Evolutionary conservation across 2,888 invertebrate species (phyloP), one percentile per base, ranked within the genome.

Genomic region (Isoperla grammatica): DNA sequence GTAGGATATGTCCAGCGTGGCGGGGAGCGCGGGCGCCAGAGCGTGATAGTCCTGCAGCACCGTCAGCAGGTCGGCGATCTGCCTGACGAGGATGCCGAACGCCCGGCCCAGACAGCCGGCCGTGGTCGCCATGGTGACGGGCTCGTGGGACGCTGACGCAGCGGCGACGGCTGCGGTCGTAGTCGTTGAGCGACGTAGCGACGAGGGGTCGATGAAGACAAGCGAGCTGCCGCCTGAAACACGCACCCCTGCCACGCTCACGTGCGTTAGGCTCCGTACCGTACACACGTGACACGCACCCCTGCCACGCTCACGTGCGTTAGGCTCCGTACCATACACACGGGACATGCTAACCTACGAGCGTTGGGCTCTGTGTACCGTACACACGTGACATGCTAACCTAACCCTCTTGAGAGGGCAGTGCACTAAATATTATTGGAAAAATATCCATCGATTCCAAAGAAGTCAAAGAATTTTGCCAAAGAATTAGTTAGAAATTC

Each of bases 201-300:
- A 89, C 64, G 91, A 85, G 6, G 95, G 94, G 77, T 97, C 96
- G 68, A 97, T 95, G 77, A 96, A 96, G 63, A 96, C 95, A 61
- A 96, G 80, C 70, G 91, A 92, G 57, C 89, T 90, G 55, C 90
- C 88, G 67, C 91, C 88, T 1, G 90, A 84, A 56, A 90, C 81
- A 12, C 90, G 82, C 55, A 90, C 86, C 56, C 90, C 87, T 61
- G 61, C 56, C 29, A 29, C 29, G 8, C 29, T 29, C 29, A 29
- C 8, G 29, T 8, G 29, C 29, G 29, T 29, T 29, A 29, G n/a
- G n/a, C n/a, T n/a, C n/a, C n/a, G n/a, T n/a, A n/a, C n/a, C n/a
- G n/a, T n/a, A n/a, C n/a, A n/a, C n/a, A n/a, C n/a, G n/a, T n/a
- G n/a, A n/a, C n/a, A n/a, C n/a, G n/a, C n/a, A n/a, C n/a, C n/a